Base-by-base conservation (phyloP, 2,888 invertebrate genomes). In the Neoitamus cyanurus region DNA sequence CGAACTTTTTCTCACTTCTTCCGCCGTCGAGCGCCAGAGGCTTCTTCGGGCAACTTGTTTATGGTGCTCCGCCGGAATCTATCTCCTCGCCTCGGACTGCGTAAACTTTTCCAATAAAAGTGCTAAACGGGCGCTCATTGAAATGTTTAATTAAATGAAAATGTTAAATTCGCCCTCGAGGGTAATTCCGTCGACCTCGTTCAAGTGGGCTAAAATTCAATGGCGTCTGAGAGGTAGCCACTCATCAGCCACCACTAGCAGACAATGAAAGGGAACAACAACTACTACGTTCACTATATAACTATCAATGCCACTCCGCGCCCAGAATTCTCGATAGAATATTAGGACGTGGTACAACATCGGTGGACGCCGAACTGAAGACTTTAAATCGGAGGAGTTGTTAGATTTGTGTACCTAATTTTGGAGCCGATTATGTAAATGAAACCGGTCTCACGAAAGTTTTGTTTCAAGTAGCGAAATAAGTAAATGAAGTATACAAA, bases 91-190 rank as follows among this genome's bases (percentile, higher is more conserved):
- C 36, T 30, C 34, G 42, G 42, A 75, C 42, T 42, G 75, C 13
- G 42, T 25, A 75, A 75, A 75, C 75, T 75, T 75, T 75, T 75
- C 37, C 75, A 75, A 75, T 75, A 75, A 75, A 75, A 75, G 75
- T 75, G 42, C 42, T 75, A 42, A 75, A 75, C 34, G 25, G 42
- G 42, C 75, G 13, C 75, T 75, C 75, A 75, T 42, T 37, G 75
- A 37, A 75, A 75, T 75, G 75, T 37, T 75, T 75, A 75, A 75
- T 75, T 75, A 75, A 75, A 75, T 75, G 75, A 75, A 75, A 42
- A 20, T 28, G 75, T 75, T 75, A 75, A 75, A 42, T 25, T 58
- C 58, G 58, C 58, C 58, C 20, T 58, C 58, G 58, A 58, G 58
- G 58, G 15, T 58, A 58, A 58, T 58, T 58, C 58, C 15, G 58